Evolutionary conservation across 2,888 invertebrate genomes (phyloP).

Genomic region (Dynastes hyllus): DNA sequence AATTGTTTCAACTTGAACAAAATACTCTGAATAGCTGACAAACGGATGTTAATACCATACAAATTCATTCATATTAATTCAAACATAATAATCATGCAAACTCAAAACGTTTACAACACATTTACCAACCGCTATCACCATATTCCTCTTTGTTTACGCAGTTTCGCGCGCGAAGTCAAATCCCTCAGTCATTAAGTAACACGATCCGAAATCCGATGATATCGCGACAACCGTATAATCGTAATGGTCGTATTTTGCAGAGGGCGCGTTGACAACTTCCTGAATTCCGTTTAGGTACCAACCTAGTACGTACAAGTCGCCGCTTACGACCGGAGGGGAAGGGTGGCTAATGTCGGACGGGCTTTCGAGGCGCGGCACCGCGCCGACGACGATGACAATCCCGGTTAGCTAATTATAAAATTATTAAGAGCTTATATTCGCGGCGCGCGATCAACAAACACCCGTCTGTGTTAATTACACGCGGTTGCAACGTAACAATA

Average conservation of each 20-base stretch:
- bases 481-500: neutral
- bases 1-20: too few species aligned
- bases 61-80: too few species aligned
- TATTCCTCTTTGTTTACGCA: neutral
- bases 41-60: too few species aligned
- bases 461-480: constrained; percentile 4
- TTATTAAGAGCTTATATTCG: constrained; percentile 44
- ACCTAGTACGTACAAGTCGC: neutral
- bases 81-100: too few species aligned
- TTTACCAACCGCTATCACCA: too few species aligned
- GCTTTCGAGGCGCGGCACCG: constrained; percentile 11
- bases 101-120: too few species aligned
- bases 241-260: neutral
- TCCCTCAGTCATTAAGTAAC: neutral
- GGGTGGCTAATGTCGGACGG: neutral
- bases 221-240: neutral
- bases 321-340: too few species aligned
- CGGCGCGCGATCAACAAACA: constrained; percentile 13
- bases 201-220: neutral
- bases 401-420: constrained; percentile 42
- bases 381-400: constrained; percentile 20
- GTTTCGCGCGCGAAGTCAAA: neutral
- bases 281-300: constrained; percentile 2
- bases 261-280: constrained; percentile 12
- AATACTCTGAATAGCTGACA: too few species aligned